These are phyloP conservation scores for Riparia riparia DNA, from an alignment of 2,113 vertebrate species.

Conservation along the genomic window DNA sequence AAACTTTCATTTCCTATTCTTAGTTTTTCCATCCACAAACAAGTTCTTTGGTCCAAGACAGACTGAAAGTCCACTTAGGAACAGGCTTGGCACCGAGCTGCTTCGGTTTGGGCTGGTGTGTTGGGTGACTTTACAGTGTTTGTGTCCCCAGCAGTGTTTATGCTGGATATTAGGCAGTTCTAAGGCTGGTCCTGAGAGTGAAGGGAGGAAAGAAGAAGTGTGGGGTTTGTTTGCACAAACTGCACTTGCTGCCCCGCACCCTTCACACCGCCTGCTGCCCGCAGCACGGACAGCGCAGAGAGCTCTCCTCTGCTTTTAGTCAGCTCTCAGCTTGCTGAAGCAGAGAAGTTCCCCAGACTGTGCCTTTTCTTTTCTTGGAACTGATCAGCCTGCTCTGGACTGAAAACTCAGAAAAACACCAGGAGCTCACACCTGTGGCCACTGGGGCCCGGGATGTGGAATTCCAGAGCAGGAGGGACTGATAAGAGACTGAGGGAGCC, in stretches of 20 bases:
- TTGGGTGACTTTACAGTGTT: not conserved
- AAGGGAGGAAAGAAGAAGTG: not conserved
- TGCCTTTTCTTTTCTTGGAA: not conserved
- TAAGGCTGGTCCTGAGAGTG: not conserved
- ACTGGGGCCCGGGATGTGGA: rapidly evolving
- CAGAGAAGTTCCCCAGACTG: not conserved
- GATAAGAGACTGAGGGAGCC: not conserved
- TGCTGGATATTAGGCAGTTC: not conserved
- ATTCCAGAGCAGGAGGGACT: not conserved
- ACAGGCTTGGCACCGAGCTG: not conserved
- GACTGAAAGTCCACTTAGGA: not conserved
- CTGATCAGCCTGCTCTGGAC: too few species aligned
- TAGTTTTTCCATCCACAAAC: not conserved
- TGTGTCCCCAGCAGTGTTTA: not conserved
- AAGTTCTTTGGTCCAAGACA: not conserved
- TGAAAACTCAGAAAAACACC: too few species aligned
- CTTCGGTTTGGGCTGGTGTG: not conserved
- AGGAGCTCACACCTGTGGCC: not conserved
- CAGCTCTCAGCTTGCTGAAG: not conserved
- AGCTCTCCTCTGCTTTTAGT: not conserved
- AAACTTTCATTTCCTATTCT: not conserved
- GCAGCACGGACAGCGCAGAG: not conserved
- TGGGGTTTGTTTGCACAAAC: too few species aligned
- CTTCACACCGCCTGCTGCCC: not conserved
- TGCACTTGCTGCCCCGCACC: not conserved